Conservation (phyloP, 2,888 invertebrate species). For the Dione juno region DNA sequence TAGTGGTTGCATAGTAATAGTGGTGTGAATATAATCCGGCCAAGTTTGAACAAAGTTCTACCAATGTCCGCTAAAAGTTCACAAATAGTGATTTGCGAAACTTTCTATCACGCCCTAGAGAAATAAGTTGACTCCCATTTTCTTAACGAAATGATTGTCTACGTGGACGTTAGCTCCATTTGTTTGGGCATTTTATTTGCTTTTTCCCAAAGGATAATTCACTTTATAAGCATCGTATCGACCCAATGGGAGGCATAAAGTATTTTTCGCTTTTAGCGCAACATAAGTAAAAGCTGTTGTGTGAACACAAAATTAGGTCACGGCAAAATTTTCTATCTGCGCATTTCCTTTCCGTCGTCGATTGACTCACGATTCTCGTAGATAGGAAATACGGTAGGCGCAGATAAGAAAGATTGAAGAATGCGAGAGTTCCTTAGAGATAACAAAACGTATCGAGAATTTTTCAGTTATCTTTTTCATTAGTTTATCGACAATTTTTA, state of each 20-base stretch:
- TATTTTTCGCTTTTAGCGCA: slow-evolving; percentile 63
- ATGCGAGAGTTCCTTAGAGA: slow-evolving; percentile 23
- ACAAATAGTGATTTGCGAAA: slow-evolving; percentile 48
- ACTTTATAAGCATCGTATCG: slow-evolving; percentile 79
- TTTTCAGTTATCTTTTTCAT: slow-evolving; percentile 26
- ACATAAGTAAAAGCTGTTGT: slow-evolving; percentile 49
- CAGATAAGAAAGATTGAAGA: slow-evolving; percentile 29
- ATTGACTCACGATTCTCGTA: slow-evolving; percentile 26
- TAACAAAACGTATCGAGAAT: slow-evolving; percentile 23
- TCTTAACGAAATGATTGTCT: slow-evolving; percentile 82
- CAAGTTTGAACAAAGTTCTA: slow-evolving; percentile 30
- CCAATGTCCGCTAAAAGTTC: slow-evolving; percentile 47
- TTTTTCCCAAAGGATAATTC: slow-evolving; percentile 78
- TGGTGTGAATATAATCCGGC: slow-evolving; percentile 19
- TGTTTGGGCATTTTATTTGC: slow-evolving; percentile 80
- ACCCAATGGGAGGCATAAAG: slow-evolving; percentile 76
- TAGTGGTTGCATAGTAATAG: slow-evolving; percentile 13
- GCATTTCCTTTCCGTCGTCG: slow-evolving; percentile 31
- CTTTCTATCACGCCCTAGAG: slow-evolving; percentile 49
- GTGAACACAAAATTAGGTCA: slow-evolving; percentile 46
- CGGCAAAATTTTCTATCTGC: slow-evolving; percentile 42
- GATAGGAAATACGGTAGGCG: slow-evolving; percentile 24
- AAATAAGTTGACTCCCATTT: slow-evolving; percentile 78
- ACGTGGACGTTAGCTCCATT: slow-evolving; percentile 79
- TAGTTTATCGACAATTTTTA: not conserved